Evolutionary conservation across 1,140 invertebrate genomes (phyloP).

Genomic region (Limonius californicus): DNA sequence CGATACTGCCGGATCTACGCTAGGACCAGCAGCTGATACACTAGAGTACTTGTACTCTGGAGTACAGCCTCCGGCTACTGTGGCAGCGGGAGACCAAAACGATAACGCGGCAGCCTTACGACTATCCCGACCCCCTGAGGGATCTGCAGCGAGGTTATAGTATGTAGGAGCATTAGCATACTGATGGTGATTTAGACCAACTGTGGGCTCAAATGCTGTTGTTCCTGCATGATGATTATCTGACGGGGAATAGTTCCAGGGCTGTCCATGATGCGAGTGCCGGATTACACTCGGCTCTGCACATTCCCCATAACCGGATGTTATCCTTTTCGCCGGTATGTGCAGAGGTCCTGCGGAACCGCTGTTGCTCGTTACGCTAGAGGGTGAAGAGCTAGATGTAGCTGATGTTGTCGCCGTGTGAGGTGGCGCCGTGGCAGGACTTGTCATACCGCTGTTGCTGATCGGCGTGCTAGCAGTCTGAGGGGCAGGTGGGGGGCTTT

Average conservation of each 20-base stretch:
- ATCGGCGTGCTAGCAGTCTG: constrained; percentile 53
- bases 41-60: constrained; percentile 62
- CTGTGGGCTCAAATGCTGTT: constrained; percentile 55
- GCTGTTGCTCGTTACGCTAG: constrained; percentile 60
- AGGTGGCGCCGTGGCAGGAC: constrained; percentile 53
- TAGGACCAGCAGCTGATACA: constrained; percentile 50
- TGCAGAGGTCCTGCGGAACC: constrained; percentile 66
- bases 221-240: constrained; percentile 57
- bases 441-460: constrained; percentile 50
- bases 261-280: constrained; percentile 64
- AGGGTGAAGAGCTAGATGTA: constrained; percentile 66
- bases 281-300: constrained; percentile 65
- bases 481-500: constrained; percentile 62
- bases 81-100: constrained; percentile 63
- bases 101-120: constrained; percentile 57
- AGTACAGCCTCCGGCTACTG: constrained; percentile 49
- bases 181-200: constrained; percentile 65
- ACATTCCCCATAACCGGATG: constrained; percentile 58
- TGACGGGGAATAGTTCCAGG: constrained; percentile 65
- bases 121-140: constrained; percentile 55
- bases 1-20: constrained; percentile 53
- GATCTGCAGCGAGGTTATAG: constrained; percentile 69
- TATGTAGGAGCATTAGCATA: constrained; percentile 70
- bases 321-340: constrained; percentile 75
- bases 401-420: constrained; percentile 53